Evolutionary conservation across 2,797 vertebrate species (phyloP).

Genomic region (Myotis myotis): DNA sequence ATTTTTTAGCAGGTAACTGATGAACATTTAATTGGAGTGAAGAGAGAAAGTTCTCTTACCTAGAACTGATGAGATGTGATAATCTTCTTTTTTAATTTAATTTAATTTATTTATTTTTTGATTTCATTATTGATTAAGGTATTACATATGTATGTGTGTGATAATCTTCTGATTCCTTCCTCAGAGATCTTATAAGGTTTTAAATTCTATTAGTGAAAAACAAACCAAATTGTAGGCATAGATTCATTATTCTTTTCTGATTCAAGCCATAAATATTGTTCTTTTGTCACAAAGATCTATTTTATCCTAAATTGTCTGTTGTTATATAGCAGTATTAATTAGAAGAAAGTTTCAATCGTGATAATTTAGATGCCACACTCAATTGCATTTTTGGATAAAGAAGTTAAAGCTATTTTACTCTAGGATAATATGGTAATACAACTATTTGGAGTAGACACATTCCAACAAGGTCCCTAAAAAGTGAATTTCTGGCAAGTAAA

Average conservation of each 20-base stretch:
- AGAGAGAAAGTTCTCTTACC: conserved; percentile 23
- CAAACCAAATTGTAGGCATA: background rate
- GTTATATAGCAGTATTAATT: background rate
- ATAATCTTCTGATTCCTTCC: background rate
- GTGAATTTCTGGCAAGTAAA: background rate
- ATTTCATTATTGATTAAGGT: too few species aligned
- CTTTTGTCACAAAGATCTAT: conserved; percentile 11
- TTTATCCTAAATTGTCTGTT: conserved; percentile 19
- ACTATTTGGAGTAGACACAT: background rate
- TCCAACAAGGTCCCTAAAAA: background rate
- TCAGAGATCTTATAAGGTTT: background rate
- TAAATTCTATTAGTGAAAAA: background rate
- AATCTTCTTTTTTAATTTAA: background rate
- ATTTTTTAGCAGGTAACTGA: conserved; percentile 10
- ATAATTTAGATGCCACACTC: background rate
- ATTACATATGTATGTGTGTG: background rate
- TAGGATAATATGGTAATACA: background rate
- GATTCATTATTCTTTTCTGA: conserved; percentile 40
- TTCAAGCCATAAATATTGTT: background rate
- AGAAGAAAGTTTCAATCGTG: background rate
- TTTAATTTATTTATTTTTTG: too few species aligned
- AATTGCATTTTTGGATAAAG: conserved; percentile 19
- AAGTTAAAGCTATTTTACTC: conserved; percentile 27
- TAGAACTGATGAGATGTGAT: background rate
- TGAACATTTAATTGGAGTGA: conserved; percentile 17